Percentiles rank a stretch among this genome's conserved stretches.
phyloP scores from a whole-genome alignment of 2,113 vertebrate species.

The Rhombomys opimus region DNA sequence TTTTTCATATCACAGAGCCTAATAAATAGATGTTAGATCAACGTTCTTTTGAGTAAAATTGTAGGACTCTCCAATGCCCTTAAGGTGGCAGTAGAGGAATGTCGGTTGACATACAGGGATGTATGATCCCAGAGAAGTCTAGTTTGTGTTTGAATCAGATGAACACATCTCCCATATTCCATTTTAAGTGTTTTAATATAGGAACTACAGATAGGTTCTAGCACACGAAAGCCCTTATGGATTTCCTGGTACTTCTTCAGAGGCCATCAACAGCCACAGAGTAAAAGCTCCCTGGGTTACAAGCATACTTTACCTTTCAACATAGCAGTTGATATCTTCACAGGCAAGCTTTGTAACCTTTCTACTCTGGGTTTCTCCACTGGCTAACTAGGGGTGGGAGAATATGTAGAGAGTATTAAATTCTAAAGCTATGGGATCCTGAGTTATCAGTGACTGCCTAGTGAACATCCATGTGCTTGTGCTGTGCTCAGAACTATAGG shows the following conservation, averaged over 20 bases:
- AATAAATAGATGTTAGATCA: neutral
- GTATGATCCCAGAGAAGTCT: neutral
- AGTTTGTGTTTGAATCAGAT: neutral
- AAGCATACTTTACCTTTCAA: neutral
- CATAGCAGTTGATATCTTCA: neutral
- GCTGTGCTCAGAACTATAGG: neutral
- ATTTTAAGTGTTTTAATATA: neutral
- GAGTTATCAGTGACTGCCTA: neutral
- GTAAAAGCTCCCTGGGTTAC: neutral
- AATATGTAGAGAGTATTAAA: neutral
- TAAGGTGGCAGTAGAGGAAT: conserved; percentile 72
- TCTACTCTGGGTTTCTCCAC: neutral
- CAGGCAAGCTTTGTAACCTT: neutral
- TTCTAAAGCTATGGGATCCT: conserved; percentile 19
- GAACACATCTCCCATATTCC: neutral
- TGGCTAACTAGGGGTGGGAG: neutral
- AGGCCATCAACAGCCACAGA: neutral
- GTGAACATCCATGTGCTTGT: neutral
- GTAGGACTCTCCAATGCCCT: neutral
- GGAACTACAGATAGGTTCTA: neutral
- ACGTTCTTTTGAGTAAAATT: neutral
- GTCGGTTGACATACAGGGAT: neutral
- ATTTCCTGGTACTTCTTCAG: neutral
- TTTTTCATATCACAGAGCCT: neutral
- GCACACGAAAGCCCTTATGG: neutral